Percentiles rank a stretch among this genome's conserved stretches.
Evolutionary conservation across 2,797 vertebrate genomes (phyloP).

Genomic region (Phrynocephalus guinanensis): DNA sequence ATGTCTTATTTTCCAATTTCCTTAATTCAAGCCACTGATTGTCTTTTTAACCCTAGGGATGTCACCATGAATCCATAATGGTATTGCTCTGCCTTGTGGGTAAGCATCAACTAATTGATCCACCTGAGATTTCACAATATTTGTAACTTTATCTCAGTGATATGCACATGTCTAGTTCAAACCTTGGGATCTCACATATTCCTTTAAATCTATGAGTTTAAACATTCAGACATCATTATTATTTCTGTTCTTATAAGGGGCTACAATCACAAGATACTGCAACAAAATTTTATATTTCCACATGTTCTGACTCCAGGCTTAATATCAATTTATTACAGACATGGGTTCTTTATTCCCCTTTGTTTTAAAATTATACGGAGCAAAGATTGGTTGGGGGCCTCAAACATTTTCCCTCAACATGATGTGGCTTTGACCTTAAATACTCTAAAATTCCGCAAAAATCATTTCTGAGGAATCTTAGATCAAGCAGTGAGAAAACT

Average conservation of each 20-base stretch:
- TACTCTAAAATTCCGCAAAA: background rate
- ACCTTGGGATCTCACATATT: background rate
- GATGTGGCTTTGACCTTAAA: background rate
- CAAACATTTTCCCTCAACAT: background rate
- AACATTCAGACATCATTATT: background rate
- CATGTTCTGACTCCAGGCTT: background rate
- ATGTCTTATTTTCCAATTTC: too few species aligned
- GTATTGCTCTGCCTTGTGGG: too few species aligned
- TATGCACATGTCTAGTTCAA: too few species aligned
- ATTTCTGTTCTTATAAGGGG: background rate
- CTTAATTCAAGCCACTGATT: too few species aligned
- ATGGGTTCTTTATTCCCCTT: background rate
- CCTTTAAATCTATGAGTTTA: background rate
- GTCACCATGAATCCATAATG: too few species aligned
- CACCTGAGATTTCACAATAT: too few species aligned
- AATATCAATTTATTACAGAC: background rate
- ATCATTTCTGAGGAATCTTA: background rate
- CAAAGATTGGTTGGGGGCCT: background rate
- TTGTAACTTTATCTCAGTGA: too few species aligned
- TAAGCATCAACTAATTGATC: too few species aligned
- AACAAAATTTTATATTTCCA: background rate
- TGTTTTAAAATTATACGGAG: too few species aligned
- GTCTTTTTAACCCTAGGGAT: too few species aligned
- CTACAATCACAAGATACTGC: background rate
- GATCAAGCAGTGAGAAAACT: background rate